Base-by-base conservation (phyloP, 2,888 invertebrate species). In the Parnassius mnemosyne region DNA sequence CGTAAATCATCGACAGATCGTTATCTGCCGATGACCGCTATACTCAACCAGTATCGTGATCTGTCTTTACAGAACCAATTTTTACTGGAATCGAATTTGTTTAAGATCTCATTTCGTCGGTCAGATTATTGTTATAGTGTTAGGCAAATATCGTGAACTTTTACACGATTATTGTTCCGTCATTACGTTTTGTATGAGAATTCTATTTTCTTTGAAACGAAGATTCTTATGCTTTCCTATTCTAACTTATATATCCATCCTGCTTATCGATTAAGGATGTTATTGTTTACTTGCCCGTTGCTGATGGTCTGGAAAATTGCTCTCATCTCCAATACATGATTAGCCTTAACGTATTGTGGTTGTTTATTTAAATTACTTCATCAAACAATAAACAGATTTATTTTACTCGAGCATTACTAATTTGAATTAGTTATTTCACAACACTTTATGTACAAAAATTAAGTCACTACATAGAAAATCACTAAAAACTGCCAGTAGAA, bases 161-260 rank as follows among this genome's bases (percentile, higher is more conserved):
- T 87, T 89, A 90, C 88, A 89, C 86, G 87, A 90, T 87, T 87
- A 88, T 86, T 85, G 85, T 85, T 80, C 85, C 72, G 74, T 77
- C 81, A 89, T 89, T 88, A 89, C 83, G 76, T 80, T 87, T 85
- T 83, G 86, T 90, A 89, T 89, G 89, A 89, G 89, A 90, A 90
- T 84, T 89, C 87, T 89, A 90, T 89, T 89, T 88, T 88, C 86
- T 87, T 80, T 83, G 77, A 82, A 82, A 83, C 77, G 80, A 80
- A 82, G 78, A 83, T 84, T 82, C 74, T 75, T 66, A 63, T 68
- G 80, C 75, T 71, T 53, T 85, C 81, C 69, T 78, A 56, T 65
- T 87, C 80, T 73, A 57, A 58, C 67, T 53, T 72, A 66, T 74
- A 62, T 58, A 49, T 69, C 57, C 66, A 69, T 89, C 84, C 75